Evolutionary conservation across 2,888 invertebrate species (phyloP).

Genomic region (Hecatera dysodea): DNA sequence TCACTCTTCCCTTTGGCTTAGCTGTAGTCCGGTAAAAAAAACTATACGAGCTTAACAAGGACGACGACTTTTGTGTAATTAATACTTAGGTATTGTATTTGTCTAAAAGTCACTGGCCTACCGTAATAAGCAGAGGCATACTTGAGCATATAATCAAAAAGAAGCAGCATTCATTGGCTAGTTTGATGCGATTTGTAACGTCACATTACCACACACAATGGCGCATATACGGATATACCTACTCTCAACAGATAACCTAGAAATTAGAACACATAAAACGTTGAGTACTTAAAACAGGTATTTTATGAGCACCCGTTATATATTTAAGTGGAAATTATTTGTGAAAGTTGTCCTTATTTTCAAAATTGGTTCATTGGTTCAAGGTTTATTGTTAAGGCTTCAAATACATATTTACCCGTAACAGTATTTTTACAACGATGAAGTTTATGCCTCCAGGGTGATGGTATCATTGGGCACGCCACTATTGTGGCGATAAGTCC

Average conservation of each 20-base stretch:
- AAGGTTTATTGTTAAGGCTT: slow-evolving; percentile 27
- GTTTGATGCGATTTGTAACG: not conserved
- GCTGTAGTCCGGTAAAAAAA: not conserved
- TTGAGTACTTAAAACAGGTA: slow-evolving; percentile 7
- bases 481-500: too few species aligned
- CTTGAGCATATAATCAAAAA: not conserved
- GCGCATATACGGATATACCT: not conserved
- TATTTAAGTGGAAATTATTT: slow-evolving; percentile 37
- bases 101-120: not conserved
- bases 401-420: slow-evolving; percentile 17
- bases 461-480: slow-evolving; percentile 11
- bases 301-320: slow-evolving; percentile 14
- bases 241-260: not conserved
- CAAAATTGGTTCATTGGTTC: slow-evolving; percentile 47
- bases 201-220: slow-evolving; percentile 3
- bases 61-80: not conserved
- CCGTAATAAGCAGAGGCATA: not conserved
- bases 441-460: slow-evolving; percentile 10
- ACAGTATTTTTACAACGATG: slow-evolving; percentile 14
- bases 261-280: slow-evolving; percentile 1
- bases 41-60: not conserved
- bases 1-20: too few species aligned
- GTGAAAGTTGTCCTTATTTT: slow-evolving; percentile 45
- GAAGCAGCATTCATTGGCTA: not conserved
- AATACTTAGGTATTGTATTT: not conserved